Evolutionary conservation across 2,113 vertebrate genomes (phyloP).

Genomic region (Oostethus manadensis): DNA sequence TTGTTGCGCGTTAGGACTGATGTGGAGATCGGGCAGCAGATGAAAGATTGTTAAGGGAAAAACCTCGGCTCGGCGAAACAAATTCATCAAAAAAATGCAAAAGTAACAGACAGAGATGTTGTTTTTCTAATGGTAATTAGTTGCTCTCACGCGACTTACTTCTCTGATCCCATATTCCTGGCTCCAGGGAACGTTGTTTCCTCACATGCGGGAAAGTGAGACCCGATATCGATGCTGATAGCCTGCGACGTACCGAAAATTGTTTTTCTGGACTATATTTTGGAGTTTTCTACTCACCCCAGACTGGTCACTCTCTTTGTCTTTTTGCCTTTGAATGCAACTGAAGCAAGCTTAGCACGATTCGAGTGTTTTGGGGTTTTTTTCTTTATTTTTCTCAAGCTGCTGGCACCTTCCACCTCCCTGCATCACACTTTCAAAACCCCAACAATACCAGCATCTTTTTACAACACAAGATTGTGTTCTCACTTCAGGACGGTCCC

Average conservation of each 20-base stretch:
- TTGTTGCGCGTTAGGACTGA: neutral
- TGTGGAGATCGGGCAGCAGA: neutral
- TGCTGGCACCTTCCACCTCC: no score
- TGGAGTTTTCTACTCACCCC: no score
- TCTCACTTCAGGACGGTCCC: no score
- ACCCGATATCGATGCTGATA: slow-evolving; percentile 42
- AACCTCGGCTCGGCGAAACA: neutral
- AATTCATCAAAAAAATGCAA: slow-evolving; percentile 8
- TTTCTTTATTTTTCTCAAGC: no score
- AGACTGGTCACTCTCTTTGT: no score
- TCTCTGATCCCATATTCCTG: slow-evolving; percentile 15
- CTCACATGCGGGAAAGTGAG: slow-evolving; percentile 33
- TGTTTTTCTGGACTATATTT: no score
- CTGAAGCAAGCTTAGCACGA: no score
- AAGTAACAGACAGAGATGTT: slow-evolving; percentile 5
- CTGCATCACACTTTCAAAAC: no score
- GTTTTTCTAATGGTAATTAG: slow-evolving; percentile 17
- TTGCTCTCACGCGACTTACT: slow-evolving; percentile 17
- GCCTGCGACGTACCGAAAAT: slow-evolving; percentile 37
- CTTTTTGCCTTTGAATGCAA: no score
- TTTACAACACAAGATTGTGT: no score
- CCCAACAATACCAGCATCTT: no score
- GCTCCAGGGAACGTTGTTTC: slow-evolving; percentile 48
- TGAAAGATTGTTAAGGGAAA: neutral
- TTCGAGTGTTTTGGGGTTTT: no score